phyloP scores from a whole-genome alignment of 2,888 invertebrate species.

The Periphyllus acericola region DNA sequence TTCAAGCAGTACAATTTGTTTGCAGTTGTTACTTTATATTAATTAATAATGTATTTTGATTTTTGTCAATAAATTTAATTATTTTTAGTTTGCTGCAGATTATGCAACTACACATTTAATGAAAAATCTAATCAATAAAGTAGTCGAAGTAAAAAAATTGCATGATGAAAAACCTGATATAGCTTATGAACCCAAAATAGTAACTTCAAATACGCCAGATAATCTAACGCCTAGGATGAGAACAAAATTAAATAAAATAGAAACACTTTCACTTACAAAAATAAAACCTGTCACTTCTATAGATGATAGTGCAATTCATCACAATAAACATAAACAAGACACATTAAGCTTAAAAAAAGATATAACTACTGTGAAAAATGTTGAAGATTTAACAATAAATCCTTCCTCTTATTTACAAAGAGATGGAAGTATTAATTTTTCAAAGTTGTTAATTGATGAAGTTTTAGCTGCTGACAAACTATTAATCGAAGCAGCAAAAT shows the following conservation, averaged over 20 bases:
- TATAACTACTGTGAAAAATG: background rate
- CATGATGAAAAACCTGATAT: conserved; percentile 69
- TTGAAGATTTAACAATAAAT: conserved; percentile 43
- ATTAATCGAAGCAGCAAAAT: conserved; percentile 84
- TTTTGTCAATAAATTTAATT: background rate
- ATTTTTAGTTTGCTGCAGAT: conserved; percentile 82
- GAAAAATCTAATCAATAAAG: conserved; percentile 80
- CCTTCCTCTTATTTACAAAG: conserved; percentile 60
- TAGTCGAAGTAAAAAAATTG: conserved; percentile 78
- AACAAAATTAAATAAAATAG: conserved; percentile 26
- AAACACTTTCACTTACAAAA: conserved; percentile 17
- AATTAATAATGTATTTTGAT: background rate
- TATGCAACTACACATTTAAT: conserved; percentile 90
- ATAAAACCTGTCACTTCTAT: conserved; percentile 2
- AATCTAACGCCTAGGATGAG: conserved; percentile 41
- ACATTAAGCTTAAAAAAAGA: conserved; percentile 11
- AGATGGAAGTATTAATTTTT: conserved; percentile 81
- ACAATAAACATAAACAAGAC: conserved; percentile 8
- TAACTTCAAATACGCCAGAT: conserved; percentile 26
- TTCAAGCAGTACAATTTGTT: too few relatives aligned
- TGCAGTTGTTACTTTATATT: background rate
- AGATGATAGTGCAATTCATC: conserved; percentile 48
- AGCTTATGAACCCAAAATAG: background rate
- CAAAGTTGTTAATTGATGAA: conserved; percentile 85
- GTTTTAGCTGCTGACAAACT: conserved; percentile 85